Conservation (phyloP, 2,888 invertebrate genomes). For the Himalopsyche japonica region DNA sequence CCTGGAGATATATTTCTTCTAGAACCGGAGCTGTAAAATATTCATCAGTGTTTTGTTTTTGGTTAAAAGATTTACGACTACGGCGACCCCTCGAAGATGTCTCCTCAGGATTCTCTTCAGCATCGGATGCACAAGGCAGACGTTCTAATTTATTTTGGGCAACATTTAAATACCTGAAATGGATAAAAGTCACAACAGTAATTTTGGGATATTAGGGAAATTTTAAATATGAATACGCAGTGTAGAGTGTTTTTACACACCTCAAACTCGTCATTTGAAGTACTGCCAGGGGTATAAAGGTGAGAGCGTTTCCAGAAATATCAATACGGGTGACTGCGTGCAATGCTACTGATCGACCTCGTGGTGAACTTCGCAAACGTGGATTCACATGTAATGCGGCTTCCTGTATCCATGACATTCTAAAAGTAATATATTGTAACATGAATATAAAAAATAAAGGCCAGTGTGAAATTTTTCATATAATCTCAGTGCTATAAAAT, state of each 20-base stretch:
- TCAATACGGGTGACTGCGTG: slow-evolving; percentile 93
- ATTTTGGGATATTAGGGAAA: background rate
- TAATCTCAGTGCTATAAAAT: background rate
- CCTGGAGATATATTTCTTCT: slow-evolving; percentile 88
- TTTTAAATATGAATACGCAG: background rate
- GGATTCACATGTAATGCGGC: slow-evolving; percentile 86
- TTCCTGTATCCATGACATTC: slow-evolving; percentile 79
- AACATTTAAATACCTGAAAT: slow-evolving; percentile 73
- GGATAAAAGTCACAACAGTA: background rate
- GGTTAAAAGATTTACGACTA: slow-evolving; percentile 43
- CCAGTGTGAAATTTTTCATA: background rate
- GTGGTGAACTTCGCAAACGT: slow-evolving; percentile 71
- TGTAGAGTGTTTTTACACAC: slow-evolving; percentile 44
- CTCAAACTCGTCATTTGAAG: slow-evolving; percentile 82
- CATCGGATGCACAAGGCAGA: slow-evolving; percentile 62
- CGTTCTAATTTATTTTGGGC: slow-evolving; percentile 87
- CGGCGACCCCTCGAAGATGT: slow-evolving; percentile 44
- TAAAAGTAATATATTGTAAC: slow-evolving; percentile 43
- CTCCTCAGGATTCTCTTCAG: slow-evolving; percentile 46
- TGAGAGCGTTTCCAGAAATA: slow-evolving; percentile 85
- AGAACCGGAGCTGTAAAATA: slow-evolving; percentile 75
- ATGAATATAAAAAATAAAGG: background rate
- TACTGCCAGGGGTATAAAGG: slow-evolving; percentile 76
- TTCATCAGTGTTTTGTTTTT: slow-evolving; percentile 45
- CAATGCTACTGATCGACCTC: slow-evolving; percentile 70